These are phyloP conservation scores for Coelopa frigida DNA, from an alignment of 1,140 invertebrate species.

Conservation along the genomic window DNA sequence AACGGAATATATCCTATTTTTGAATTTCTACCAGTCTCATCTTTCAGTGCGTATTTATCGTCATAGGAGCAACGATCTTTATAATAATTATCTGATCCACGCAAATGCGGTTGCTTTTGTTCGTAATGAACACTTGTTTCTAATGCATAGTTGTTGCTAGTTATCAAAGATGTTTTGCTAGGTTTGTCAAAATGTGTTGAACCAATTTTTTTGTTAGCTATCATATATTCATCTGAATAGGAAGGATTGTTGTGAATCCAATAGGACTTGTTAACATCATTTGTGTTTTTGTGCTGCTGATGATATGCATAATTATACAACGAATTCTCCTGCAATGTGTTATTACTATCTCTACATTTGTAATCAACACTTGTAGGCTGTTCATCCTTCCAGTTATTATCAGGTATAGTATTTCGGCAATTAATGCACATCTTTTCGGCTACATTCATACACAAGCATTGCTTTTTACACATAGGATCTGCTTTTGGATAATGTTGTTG, in stretches of 20 bases:
- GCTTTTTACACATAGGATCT: background rate
- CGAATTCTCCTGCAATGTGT: background rate
- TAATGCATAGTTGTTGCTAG: background rate
- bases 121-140: too few species aligned
- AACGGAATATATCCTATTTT: background rate
- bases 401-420: background rate
- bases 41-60: background rate
- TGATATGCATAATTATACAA: background rate
- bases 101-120: background rate
- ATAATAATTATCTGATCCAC: background rate
- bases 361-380: background rate
- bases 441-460: too few species aligned
- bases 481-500: background rate
- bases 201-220: too few species aligned
- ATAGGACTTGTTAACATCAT: too few species aligned
- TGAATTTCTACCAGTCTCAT: background rate
- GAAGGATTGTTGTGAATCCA: too few species aligned
- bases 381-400: background rate
- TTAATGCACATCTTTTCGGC: background rate
- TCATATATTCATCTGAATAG: too few species aligned
- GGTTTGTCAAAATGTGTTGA: too few species aligned
- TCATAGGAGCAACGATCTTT: background rate
- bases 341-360: background rate
- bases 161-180: background rate
- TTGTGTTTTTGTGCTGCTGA: too few species aligned